Evolutionary conservation across 2,888 invertebrate species (phyloP), one percentile per base, ranked within the genome.

Genomic region (Arctia plantaginis): DNA sequence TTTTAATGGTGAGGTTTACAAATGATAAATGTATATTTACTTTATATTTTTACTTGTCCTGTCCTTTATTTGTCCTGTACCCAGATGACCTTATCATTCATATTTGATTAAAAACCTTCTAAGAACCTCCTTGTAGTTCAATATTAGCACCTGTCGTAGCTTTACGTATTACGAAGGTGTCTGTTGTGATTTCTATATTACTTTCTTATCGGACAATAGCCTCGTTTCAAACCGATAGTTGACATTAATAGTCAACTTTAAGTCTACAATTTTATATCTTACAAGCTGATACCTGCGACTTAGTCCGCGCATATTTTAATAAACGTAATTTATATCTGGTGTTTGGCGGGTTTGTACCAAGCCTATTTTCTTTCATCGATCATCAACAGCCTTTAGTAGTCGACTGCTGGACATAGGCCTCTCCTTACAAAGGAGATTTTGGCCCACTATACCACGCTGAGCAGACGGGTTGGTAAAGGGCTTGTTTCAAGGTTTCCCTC

Each of bases 191-290:
- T 65, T 65, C 65, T 23, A 51, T 33, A 35, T 3, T 51, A 10
- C 55, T 69, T 59, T 47, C 71, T 65, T 71, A 71, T 71, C 71
- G 33, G 64, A 44, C 71, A 64, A 33, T 64, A 10, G 8, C 33
- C 64, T 64, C 64, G 15, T 64, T 23, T 13, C 64, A 15, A 71
- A 71, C 47, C 71, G 44, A 64, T 64, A 47, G 44, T 44, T 30
- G 64, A 47, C 64, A 33, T 65, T 64, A 44, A 23, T 27, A 62
- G 35, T 27, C 20, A 62, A 69, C 39, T 23, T 62, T 30, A 18
- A 30, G 4, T 30, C 0, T 30, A 30, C 2, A 62, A 30, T 30
- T 62, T 62, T 62, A 62, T 62, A 30, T 30, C 27, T 18, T 15
- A 30, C 27, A 18, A 27, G 59, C 4, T 59, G 59, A 51, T 27